Base-by-base conservation (phyloP, 2,113 vertebrate genomes). In the Dinomys branickii region DNA sequence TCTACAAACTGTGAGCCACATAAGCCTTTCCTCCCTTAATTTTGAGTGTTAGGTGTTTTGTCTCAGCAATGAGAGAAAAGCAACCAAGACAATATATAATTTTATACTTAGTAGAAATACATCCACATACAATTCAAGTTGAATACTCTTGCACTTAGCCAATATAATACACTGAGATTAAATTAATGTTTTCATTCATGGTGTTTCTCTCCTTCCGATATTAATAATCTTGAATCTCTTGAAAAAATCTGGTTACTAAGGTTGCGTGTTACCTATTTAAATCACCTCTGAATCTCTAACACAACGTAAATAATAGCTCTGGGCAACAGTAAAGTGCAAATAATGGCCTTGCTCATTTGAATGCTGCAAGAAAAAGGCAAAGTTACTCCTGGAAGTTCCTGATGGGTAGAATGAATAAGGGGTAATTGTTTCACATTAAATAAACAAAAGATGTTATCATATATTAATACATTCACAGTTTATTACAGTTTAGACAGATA, bases 281-380 rank as follows among this genome's bases (percentile, higher is more conserved):
- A 98, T 98, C 94, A 98, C 90, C 59, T 83, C 69, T 91, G 56
- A 84, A 94, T 80, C 88, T 97, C 67, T 97, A 75, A 98, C 97
- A 97, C 94, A 93, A 50, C 94, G 96, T 97, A 98, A 96, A 97
- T 95, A 96, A 98, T 97, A 95, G 97, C 97, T 98, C 84, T 97
- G 95, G 95, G 97, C 93, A 98, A 98, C 94, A 98, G 98, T 98
- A 98, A 98, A 98, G 98, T 89, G 41, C 98, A 97, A 98, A 63
- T 97, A 98, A 98, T 97, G 92, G 80, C 84, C 87, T 93, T 98
- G 98, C 93, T 98, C 96, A 90, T 97, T 98, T 97, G 82, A 97
- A 20, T 50, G 95, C 67, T 97, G 73, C 96, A 98, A 98, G 97
- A 93, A 98, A 98, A 95, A 97, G 47, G 65, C 94, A 95, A 86